These are phyloP conservation scores for Lordiphosa mommai DNA, from an alignment of 1,140 invertebrate species.

Conservation along the genomic window DNA sequence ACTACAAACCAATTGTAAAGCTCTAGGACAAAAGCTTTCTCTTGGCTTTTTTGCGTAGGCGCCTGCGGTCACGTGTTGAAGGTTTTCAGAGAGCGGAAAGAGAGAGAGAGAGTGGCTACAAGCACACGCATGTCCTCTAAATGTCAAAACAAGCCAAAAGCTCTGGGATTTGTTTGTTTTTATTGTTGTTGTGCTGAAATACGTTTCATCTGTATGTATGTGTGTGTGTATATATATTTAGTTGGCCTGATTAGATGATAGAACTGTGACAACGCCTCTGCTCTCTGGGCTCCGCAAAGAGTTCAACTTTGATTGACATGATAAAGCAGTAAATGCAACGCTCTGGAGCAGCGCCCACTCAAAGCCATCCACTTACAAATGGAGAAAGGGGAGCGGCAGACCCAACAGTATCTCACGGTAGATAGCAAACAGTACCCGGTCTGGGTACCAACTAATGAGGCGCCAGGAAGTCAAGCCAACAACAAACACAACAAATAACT, in stretches of 20 bases:
- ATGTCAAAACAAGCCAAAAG: slow-evolving; percentile 52
- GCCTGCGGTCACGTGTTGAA: slow-evolving; percentile 17
- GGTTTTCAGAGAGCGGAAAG: slow-evolving; percentile 23
- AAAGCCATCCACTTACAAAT: no score
- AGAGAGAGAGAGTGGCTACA: slow-evolving; percentile 1
- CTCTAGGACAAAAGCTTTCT: slow-evolving; percentile 28
- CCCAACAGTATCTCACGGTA: slow-evolving; percentile 11
- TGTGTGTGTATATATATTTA: not conserved
- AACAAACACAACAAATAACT: slow-evolving; percentile 31
- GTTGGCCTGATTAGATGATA: slow-evolving; percentile 56
- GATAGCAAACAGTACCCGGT: slow-evolving; percentile 26
- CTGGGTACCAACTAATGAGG: slow-evolving; percentile 57
- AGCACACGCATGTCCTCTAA: slow-evolving; percentile 45
- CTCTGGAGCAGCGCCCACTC: slow-evolving; percentile 24
- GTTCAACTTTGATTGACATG: slow-evolving; percentile 54
- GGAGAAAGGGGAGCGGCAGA: slow-evolving; percentile 1
- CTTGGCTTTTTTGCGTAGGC: slow-evolving; percentile 9
- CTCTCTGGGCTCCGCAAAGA: not conserved
- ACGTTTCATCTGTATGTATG: not conserved
- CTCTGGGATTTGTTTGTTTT: slow-evolving; percentile 41
- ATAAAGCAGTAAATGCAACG: slow-evolving; percentile 47
- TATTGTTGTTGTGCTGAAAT: slow-evolving; percentile 36
- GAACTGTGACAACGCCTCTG: slow-evolving; percentile 10
- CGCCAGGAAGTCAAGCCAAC: slow-evolving; percentile 35
- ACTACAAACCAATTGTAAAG: not conserved